These are phyloP conservation scores for Mustela nigripes DNA, from an alignment of 2,113 vertebrate species.

Conservation along the genomic window DNA sequence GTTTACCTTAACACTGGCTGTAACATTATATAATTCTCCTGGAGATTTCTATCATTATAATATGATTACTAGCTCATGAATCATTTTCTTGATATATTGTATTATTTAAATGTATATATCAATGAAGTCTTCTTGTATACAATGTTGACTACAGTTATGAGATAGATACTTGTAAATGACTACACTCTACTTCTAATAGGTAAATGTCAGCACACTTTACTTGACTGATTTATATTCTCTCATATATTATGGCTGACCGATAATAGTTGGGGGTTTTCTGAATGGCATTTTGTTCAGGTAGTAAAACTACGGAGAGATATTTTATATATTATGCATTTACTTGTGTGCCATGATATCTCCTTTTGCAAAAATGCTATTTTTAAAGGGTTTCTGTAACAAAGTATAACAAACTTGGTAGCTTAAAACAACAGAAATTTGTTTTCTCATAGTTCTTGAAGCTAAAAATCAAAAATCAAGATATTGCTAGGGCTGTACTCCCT, in stretches of 20 bases:
- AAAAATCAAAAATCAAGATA: neutral
- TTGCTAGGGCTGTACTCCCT: neutral
- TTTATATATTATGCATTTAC: neutral
- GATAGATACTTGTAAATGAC: slow-evolving; percentile 25
- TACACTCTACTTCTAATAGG: slow-evolving; percentile 25
- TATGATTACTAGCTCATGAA: neutral
- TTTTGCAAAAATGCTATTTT: slow-evolving; percentile 1
- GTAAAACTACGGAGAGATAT: neutral
- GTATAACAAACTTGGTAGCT: neutral
- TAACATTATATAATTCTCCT: neutral
- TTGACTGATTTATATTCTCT: neutral
- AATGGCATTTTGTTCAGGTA: neutral
- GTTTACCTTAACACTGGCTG: neutral
- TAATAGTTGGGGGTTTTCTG: neutral
- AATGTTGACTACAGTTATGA: neutral
- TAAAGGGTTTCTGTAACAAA: neutral
- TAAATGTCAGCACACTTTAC: neutral
- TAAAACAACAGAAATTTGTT: neutral
- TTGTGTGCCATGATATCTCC: neutral
- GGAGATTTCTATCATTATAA: neutral
- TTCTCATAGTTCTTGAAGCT: neutral
- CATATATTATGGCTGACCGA: neutral
- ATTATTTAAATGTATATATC: neutral
- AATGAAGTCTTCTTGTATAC: neutral
- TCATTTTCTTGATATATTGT: slow-evolving; percentile 33